Evolutionary conservation across 2,113 vertebrate species (phyloP), one percentile per base, ranked within the genome.

Genomic region (Ranitomeya imitator): DNA sequence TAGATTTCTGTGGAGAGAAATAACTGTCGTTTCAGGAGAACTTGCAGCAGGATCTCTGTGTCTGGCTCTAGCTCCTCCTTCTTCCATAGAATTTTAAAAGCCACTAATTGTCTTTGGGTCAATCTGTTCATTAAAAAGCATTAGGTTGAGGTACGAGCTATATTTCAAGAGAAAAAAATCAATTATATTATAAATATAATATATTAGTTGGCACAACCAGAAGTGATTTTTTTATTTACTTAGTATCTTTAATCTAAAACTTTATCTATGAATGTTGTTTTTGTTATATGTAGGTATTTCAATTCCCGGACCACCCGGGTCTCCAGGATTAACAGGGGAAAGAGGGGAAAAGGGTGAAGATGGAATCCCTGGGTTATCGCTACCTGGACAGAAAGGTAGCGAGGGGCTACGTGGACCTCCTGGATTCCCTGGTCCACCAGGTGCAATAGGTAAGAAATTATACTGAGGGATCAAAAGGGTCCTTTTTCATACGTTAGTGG

Each of bases 341-440:
- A 84, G 92, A 87, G 98, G 98, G 71, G 94, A 95, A 92, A 99
- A 96, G 90, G 98, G 98, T 77, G 95, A 97, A 76, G 94, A 78
- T 19, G 98, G 98, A 37, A 12, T 90, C 19, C 96, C 97, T 0
- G 98, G 98, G 16, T 74, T 90, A 26, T 92, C 97, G 85, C 90
- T 97, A 21, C 92, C 92, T 1, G 98, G 98, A 86, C 93, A 90
- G 1, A 94, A 95, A 74, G 98, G 98, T 91, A 94, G 92, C 90
- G 95, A 96, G 2, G 98, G 98, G 12, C 0, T 5, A 0, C 83
- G 86, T 0, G 96, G 96, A 4, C 85, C 85, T 3, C 94, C 90
- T 0, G 98, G 98, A 8, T 88, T 61, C 0, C 96, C 96, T 0
- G 98, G 98, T 0, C 94, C 93, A 45, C 96, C 97, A 19, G 95